Percentiles rank a stretch among this genome's conserved stretches.
Conservation (phyloP, 2,888 invertebrate species). For the Eupithecia abbreviata region DNA sequence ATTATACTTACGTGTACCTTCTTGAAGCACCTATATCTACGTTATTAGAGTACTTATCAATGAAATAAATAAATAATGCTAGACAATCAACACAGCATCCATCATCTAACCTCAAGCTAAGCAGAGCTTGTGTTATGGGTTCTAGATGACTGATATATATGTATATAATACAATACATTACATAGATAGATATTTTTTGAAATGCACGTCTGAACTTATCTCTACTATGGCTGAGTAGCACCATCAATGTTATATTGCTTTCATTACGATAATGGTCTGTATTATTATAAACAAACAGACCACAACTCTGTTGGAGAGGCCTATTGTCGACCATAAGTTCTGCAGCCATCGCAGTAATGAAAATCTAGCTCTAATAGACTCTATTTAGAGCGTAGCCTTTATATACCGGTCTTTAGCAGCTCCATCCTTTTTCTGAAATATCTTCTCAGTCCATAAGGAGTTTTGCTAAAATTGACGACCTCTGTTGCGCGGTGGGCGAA, state of each 20-base stretch:
- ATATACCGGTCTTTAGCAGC: not conserved
- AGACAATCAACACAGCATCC: too few relatives aligned
- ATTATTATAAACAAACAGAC: conserved; percentile 54
- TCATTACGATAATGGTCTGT: conserved; percentile 57
- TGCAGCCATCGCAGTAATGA: conserved; percentile 25
- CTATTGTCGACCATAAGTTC: conserved; percentile 44
- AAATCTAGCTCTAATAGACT: conserved; percentile 17
- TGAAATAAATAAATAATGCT: too few relatives aligned
- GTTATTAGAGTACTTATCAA: not conserved
- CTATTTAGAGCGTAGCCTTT: not conserved
- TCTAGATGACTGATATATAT: too few relatives aligned
- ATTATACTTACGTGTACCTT: too few relatives aligned
- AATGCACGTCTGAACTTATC: not conserved
- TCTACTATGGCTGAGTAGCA: conserved; percentile 34
- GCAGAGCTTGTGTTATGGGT: too few relatives aligned
- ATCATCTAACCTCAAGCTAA: too few relatives aligned
- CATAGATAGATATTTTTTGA: too few relatives aligned
- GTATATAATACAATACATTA: too few relatives aligned
- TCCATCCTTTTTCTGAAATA: not conserved
- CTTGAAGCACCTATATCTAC: not conserved
- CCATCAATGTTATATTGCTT: conserved; percentile 39
- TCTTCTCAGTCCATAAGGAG: not conserved
- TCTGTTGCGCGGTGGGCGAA: too few relatives aligned
- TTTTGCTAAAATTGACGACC: not conserved
- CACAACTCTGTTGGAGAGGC: conserved; percentile 43